Conservation (phyloP, 2,113 vertebrate species). For the Brachionichthys hirsutus region DNA sequence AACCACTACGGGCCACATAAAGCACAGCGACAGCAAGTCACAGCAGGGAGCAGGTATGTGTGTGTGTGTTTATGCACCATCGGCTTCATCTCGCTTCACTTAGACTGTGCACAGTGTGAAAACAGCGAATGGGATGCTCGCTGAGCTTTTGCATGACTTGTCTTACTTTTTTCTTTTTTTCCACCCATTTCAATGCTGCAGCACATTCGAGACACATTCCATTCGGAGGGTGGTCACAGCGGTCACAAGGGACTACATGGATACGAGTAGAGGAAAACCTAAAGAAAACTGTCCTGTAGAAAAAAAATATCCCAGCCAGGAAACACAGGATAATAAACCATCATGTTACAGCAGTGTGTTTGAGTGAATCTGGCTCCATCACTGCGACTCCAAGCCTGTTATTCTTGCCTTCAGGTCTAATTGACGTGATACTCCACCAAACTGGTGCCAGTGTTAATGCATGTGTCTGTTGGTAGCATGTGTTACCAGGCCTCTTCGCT, state of each 20-base stretch:
- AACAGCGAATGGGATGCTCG: conserved; percentile 29
- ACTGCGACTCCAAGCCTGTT: conserved; percentile 21
- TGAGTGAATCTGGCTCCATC: conserved; percentile 10
- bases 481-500: conserved; percentile 35
- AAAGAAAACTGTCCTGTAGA: conserved; percentile 31
- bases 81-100: no score
- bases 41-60: conserved; percentile 53
- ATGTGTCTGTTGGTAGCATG: conserved; percentile 15
- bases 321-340: conserved; percentile 52
- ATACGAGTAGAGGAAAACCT: conserved; percentile 29
- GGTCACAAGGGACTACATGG: conserved; percentile 31
- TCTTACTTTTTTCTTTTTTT: not conserved
- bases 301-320: conserved; percentile 38
- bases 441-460: conserved; percentile 31
- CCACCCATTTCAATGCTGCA: conserved; percentile 25
- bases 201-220: conserved; percentile 40
- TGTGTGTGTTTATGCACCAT: no score
- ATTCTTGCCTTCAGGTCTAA: conserved; percentile 46
- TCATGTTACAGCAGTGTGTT: conserved; percentile 6
- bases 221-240: conserved; percentile 34
- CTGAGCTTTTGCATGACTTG: conserved; percentile 9
- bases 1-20: conserved; percentile 67
- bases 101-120: conserved; percentile 23
- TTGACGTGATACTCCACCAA: conserved; percentile 41
- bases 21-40: conserved; percentile 41